Base-by-base conservation (phyloP, 2,797 vertebrate species). In the Sebastes paucispinis region DNA sequence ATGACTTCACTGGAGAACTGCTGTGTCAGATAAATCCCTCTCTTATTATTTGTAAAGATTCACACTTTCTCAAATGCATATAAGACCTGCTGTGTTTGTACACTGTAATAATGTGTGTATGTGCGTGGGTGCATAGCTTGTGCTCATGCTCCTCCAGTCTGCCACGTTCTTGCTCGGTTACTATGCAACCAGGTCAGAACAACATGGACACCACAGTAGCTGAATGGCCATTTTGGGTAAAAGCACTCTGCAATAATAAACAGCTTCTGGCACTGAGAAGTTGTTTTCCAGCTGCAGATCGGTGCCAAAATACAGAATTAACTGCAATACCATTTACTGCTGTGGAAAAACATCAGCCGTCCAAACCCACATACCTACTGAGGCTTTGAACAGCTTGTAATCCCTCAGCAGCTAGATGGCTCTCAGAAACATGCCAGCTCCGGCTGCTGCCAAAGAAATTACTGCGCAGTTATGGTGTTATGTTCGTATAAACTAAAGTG, bases 171-270 rank as follows among this genome's bases (percentile, higher is more conserved):
- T 81, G 82, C 89, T 89, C 70, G 81, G 94, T 95, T 93, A 93
- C 94, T 70, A 92, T 55, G 93, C 94, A 92, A 94, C 93, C 82
- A 75, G 88, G 90, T 90, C 90, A 89, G 87, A 89, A 92, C 90
- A 94, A 93, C 92, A 94, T 18, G 90, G 86, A 93, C 89, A 90
- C 87, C 83, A 78, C 92, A 85, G 91, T 90, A 92, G 92, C 93
- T 92, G 90, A 91, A 94, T 95, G 88, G 91, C 90, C 92, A 93
- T 95, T 94, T 93, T 93, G 91, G 91, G 92, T 95, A 93, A 94
- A 94, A 93, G 90, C 89, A 77, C 81, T 89, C 87, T 86, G 88
- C 91, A 93, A 91, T 92, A 93, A 92, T 89, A 94, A 94, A 94
- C 91, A 94, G 90, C 90, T 90, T 93, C 89, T 94, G 93, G 93